phyloP scores from a whole-genome alignment of 2,113 vertebrate genomes.

The Uria aalge region DNA sequence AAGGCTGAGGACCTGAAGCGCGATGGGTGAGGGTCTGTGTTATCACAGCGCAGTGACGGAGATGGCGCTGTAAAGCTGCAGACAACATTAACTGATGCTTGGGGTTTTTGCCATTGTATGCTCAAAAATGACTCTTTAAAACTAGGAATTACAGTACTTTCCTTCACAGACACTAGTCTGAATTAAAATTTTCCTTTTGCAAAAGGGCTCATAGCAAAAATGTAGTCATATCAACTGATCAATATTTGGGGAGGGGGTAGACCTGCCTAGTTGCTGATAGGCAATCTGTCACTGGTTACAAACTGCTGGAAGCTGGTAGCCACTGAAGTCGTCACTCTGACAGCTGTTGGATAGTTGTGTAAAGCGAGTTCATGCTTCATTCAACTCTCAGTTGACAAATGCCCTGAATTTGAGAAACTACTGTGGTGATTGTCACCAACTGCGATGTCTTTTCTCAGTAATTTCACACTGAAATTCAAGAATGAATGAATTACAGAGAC shows the following conservation, averaged over 20 bases:
- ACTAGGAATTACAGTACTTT: not conserved
- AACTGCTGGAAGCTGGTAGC: not conserved
- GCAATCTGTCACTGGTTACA: not conserved
- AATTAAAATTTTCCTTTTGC: not conserved
- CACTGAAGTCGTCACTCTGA: not conserved
- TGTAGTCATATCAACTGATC: not conserved
- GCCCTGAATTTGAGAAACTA: not conserved
- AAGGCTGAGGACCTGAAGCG: not conserved
- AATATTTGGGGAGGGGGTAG: fast-evolving
- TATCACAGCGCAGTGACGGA: fast-evolving
- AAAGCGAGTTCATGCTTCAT: not conserved
- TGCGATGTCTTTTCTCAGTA: not conserved
- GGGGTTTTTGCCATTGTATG: not conserved
- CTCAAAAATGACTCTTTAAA: not conserved
- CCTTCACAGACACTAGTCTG: not conserved
- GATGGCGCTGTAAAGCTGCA: not conserved
- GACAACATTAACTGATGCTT: not conserved
- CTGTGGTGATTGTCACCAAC: not conserved
- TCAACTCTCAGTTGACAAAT: not conserved
- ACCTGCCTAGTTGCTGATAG: not conserved
- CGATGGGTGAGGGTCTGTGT: not conserved
- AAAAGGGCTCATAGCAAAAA: not conserved
- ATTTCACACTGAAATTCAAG: not conserved
- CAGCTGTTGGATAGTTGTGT: not conserved
- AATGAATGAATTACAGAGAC: not conserved